Evolutionary conservation across 2,113 vertebrate genomes (phyloP).

Genomic region (Oncorhynchus masou): DNA sequence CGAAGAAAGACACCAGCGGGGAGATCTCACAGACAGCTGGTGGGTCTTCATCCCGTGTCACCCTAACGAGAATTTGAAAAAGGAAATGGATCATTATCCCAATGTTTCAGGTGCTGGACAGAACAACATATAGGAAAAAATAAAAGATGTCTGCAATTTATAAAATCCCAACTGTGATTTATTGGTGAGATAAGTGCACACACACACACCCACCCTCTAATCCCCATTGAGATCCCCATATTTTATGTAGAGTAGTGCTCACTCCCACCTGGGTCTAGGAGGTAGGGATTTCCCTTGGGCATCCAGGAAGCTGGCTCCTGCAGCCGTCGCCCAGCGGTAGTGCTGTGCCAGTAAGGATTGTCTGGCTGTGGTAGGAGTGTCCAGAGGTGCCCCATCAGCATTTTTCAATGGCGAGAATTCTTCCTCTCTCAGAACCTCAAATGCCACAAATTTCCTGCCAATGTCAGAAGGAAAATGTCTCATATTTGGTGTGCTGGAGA

Average conservation of each 20-base stretch:
- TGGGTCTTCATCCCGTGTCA: slow-evolving; percentile 55
- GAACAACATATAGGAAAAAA: no score
- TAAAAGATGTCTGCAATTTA: no score
- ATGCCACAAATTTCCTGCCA: slow-evolving; percentile 86
- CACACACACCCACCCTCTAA: no score
- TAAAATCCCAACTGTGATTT: no score
- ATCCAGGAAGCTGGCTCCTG: slow-evolving; percentile 78
- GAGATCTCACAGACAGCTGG: slow-evolving; percentile 87
- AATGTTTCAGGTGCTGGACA: no score
- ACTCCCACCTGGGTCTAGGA: slow-evolving; percentile 66
- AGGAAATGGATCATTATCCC: no score
- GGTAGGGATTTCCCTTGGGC: slow-evolving; percentile 60
- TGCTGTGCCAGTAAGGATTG: slow-evolving; percentile 84
- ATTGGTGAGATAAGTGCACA: no score
- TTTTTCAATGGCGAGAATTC: slow-evolving; percentile 95
- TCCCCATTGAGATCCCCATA: no score
- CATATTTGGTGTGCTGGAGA: not conserved
- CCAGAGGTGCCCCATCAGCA: slow-evolving; percentile 72
- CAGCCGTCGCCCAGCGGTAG: slow-evolving; percentile 81
- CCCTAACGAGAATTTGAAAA: slow-evolving; percentile 54
- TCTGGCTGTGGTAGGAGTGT: slow-evolving; percentile 79
- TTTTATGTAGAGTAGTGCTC: not conserved
- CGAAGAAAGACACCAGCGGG: slow-evolving; percentile 87
- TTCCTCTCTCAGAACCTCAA: slow-evolving; percentile 87
- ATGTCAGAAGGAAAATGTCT: not conserved